Conservation (phyloP, 2,113 vertebrate genomes). For the Perca fluviatilis region DNA sequence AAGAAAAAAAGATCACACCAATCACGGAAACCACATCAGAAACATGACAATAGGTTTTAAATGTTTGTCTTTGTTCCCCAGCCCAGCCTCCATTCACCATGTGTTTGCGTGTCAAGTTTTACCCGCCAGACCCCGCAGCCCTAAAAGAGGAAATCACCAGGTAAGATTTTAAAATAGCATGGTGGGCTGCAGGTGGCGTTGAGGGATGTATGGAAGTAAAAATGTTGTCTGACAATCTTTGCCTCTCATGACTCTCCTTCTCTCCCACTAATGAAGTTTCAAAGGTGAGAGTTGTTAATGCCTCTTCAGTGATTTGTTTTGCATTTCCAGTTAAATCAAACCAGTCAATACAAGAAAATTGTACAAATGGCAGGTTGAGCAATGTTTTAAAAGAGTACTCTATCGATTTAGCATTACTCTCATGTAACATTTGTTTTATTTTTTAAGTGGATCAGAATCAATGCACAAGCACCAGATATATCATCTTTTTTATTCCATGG, state of each 20-base stretch:
- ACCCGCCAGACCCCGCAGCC: slow-evolving; percentile 94
- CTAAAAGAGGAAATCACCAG: slow-evolving; percentile 99
- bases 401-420: no score
- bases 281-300: background rate
- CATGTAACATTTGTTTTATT: no score
- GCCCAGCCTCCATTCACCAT: slow-evolving; percentile 98
- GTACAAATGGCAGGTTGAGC: background rate
- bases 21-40: background rate
- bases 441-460: no score
- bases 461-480: no score
- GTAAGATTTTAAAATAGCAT: slow-evolving; percentile 74
- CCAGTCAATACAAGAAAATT: background rate
- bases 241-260: background rate
- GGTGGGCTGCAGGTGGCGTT: background rate
- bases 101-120: slow-evolving; percentile 99
- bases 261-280: background rate
- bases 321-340: no score
- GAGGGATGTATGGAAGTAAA: background rate
- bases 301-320: no score
- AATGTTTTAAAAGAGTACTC: background rate
- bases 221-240: background rate
- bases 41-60: background rate
- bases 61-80: slow-evolving; percentile 66
- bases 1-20: background rate
- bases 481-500: no score